Conservation (phyloP, 2,797 vertebrate genomes). For the Clarias platycephalus region DNA sequence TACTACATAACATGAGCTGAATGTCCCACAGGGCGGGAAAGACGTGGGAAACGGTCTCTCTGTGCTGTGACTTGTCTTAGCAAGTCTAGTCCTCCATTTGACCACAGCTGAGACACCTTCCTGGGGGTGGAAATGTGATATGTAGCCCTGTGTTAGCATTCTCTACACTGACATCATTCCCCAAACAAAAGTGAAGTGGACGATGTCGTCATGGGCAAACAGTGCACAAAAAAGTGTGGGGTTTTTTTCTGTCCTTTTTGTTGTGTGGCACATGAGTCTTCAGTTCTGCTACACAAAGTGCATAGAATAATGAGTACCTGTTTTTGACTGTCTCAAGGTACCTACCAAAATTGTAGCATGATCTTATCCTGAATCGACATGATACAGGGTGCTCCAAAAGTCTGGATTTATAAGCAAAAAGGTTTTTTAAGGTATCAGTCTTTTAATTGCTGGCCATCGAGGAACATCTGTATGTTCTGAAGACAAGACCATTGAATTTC, state of each 20-base stretch:
- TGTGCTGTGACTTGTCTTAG: slow-evolving; percentile 34
- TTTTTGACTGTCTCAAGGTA: background rate
- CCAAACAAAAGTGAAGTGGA: slow-evolving; percentile 66
- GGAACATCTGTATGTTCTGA: too few relatives aligned
- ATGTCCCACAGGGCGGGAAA: background rate
- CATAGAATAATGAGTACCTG: background rate
- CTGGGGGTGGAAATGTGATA: slow-evolving; percentile 40
- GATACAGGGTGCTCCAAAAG: too few relatives aligned
- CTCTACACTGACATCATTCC: slow-evolving; percentile 48
- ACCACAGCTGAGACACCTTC: slow-evolving; percentile 25
- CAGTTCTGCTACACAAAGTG: background rate
- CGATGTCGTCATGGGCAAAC: slow-evolving; percentile 60
- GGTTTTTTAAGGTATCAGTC: too few relatives aligned
- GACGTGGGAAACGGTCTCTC: background rate
- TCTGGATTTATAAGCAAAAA: too few relatives aligned
- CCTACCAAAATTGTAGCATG: background rate
- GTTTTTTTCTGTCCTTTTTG: background rate
- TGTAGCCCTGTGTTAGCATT: background rate
- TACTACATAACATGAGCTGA: slow-evolving; percentile 19
- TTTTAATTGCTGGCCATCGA: too few relatives aligned
- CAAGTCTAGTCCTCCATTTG: slow-evolving; percentile 39
- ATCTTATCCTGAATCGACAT: background rate
- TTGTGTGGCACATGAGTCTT: slow-evolving; percentile 7
- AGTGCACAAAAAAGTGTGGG: background rate
- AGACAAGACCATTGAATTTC: too few relatives aligned